Percentiles rank a stretch among this genome's conserved stretches.
phyloP scores from a whole-genome alignment of 2,888 invertebrate species.

The Lottia scabra region DNA sequence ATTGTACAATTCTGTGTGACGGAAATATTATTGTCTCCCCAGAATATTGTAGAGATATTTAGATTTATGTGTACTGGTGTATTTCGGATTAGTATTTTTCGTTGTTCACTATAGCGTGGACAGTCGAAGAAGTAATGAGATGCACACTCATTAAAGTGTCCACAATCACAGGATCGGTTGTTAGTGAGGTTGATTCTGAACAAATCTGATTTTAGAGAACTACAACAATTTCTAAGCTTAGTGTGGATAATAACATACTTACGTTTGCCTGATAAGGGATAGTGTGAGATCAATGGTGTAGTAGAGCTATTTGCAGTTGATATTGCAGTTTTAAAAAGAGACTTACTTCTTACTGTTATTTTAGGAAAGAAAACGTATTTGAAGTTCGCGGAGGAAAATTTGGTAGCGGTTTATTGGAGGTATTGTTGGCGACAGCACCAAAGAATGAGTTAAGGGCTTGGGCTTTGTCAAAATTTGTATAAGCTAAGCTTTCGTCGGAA shows the following conservation, averaged over 20 bases:
- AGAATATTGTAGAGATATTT: too few relatives aligned
- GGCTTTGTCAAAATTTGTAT: too few relatives aligned
- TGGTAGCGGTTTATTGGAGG: too few relatives aligned
- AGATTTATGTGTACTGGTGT: not conserved
- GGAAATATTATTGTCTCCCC: not conserved
- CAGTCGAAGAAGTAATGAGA: not conserved
- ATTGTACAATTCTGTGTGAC: not conserved
- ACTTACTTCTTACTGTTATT: too few relatives aligned
- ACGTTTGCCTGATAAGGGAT: not conserved
- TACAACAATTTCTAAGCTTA: constrained; percentile 5
- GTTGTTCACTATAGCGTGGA: not conserved
- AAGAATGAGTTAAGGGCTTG: too few relatives aligned
- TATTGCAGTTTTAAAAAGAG: not conserved
- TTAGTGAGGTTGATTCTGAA: not conserved
- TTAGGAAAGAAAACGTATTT: too few relatives aligned
- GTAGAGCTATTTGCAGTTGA: too few relatives aligned
- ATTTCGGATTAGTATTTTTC: not conserved
- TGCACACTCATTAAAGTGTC: not conserved
- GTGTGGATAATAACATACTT: not conserved
- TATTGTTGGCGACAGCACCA: too few relatives aligned
- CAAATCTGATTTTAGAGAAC: constrained; percentile 8
- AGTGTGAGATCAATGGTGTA: too few relatives aligned
- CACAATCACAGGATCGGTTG: not conserved
- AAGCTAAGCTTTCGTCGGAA: too few relatives aligned
- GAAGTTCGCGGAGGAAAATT: too few relatives aligned